Evolutionary conservation across 1,140 invertebrate genomes (phyloP).

Genomic region (Mesaphorura yosii): DNA sequence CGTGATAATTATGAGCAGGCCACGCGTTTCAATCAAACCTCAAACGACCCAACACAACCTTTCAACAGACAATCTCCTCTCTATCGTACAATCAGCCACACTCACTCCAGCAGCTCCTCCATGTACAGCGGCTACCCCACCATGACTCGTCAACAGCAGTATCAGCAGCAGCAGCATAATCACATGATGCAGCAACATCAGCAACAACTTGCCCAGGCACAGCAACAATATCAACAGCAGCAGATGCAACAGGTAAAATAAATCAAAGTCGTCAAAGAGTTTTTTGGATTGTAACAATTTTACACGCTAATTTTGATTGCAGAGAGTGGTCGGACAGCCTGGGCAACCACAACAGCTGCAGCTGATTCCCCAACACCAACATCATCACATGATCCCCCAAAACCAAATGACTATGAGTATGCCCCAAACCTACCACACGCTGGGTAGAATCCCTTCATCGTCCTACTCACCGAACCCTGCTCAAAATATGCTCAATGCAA

Average conservation of each 20-base stretch:
- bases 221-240: slow-evolving; percentile 8
- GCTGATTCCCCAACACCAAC: slow-evolving; percentile 1
- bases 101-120: slow-evolving; percentile 27
- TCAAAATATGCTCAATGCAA: not conserved
- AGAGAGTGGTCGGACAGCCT: slow-evolving; percentile 1
- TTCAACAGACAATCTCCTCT: slow-evolving; percentile 29
- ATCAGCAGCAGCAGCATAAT: slow-evolving; percentile 23
- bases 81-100: slow-evolving; percentile 28
- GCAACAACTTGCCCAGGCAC: slow-evolving; percentile 9
- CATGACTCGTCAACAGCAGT: slow-evolving; percentile 29
- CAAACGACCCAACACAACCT: slow-evolving; percentile 30
- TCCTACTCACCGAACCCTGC: not conserved
- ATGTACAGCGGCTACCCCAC: slow-evolving; percentile 31
- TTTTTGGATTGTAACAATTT: no score
- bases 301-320: no score
- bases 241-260: slow-evolving; percentile 1
- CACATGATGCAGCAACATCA: slow-evolving; percentile 13
- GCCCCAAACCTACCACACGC: no score
- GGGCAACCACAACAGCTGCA: slow-evolving; percentile 11
- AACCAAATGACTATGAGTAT: no score
- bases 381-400: no score
- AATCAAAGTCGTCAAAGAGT: not conserved
- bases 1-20: slow-evolving; percentile 35
- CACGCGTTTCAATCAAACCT: slow-evolving; percentile 34
- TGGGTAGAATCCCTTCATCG: no score